These are phyloP conservation scores for Alloplasta piceator DNA, from an alignment of 2,888 invertebrate species.

Conservation along the genomic window DNA sequence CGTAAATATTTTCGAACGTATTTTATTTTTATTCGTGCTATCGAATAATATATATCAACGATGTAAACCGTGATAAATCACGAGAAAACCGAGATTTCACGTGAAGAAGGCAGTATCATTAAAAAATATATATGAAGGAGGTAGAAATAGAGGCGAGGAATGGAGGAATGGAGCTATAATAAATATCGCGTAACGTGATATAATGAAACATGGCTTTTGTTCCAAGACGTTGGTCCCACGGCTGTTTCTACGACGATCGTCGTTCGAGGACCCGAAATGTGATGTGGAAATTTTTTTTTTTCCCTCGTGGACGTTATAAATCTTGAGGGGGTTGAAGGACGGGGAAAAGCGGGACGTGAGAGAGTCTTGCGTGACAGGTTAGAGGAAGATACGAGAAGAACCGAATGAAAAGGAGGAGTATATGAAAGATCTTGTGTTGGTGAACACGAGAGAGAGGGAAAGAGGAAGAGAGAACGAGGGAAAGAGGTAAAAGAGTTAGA, in stretches of 20 bases:
- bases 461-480: slow-evolving; percentile 24
- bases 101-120: slow-evolving; percentile 34
- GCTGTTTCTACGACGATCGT: not conserved
- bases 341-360: slow-evolving; percentile 15
- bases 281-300: slow-evolving; percentile 1
- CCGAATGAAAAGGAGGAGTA: too few relatives aligned
- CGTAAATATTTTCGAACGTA: too few relatives aligned
- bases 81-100: slow-evolving; percentile 22
- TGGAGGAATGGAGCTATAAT: slow-evolving; percentile 12
- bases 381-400: too few relatives aligned
- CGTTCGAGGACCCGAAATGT: slow-evolving; percentile 54
- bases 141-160: slow-evolving; percentile 13
- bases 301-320: slow-evolving; percentile 31
- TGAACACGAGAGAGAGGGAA: not conserved
- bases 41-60: not conserved
- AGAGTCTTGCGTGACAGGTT: not conserved
- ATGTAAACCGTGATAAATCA: slow-evolving; percentile 4
- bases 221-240: not conserved
- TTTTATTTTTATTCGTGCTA: not conserved
- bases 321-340: slow-evolving; percentile 25
- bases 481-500: slow-evolving; percentile 42
- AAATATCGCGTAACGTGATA: slow-evolving; percentile 47
- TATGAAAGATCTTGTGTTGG: too few relatives aligned
- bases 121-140: slow-evolving; percentile 63
- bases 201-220: slow-evolving; percentile 38